phyloP scores from a whole-genome alignment of 2,888 invertebrate genomes.

The Diloba caeruleocephala region DNA sequence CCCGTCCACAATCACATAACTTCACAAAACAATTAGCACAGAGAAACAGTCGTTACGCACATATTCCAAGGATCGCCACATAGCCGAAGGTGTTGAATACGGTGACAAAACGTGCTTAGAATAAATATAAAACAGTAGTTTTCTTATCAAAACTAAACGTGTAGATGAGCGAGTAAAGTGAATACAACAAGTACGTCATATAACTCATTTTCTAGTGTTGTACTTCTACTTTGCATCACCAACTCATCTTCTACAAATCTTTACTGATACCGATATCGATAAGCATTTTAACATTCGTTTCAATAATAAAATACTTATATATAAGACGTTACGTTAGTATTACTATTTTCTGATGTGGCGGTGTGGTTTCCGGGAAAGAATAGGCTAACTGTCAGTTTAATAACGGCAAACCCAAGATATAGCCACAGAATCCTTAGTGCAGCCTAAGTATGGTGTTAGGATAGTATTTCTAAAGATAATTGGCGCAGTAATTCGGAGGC shows the following conservation, averaged over 20 bases:
- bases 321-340: no score
- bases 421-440: no score
- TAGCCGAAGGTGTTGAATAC: constrained; percentile 61
- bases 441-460: no score
- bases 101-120: constrained; percentile 68
- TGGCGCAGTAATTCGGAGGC: no score
- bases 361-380: no score
- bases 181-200: constrained; percentile 63
- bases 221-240: constrained; percentile 28
- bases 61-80: constrained; percentile 61
- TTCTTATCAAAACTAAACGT: constrained; percentile 71
- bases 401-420: no score
- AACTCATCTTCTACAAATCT: constrained; percentile 5
- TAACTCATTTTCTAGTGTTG: constrained; percentile 64
- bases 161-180: constrained; percentile 65
- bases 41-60: constrained; percentile 57
- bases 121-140: constrained; percentile 69
- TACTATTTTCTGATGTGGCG: no score
- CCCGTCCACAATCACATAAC: constrained; percentile 65
- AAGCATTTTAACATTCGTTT: no score
- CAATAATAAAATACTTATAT: no score
- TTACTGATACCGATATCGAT: no score
- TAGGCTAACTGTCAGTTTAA: no score
- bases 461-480: no score
- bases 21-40: constrained; percentile 60